Conservation (phyloP, 2,888 invertebrate species). For the Amblyjoppa fuscipennis region DNA sequence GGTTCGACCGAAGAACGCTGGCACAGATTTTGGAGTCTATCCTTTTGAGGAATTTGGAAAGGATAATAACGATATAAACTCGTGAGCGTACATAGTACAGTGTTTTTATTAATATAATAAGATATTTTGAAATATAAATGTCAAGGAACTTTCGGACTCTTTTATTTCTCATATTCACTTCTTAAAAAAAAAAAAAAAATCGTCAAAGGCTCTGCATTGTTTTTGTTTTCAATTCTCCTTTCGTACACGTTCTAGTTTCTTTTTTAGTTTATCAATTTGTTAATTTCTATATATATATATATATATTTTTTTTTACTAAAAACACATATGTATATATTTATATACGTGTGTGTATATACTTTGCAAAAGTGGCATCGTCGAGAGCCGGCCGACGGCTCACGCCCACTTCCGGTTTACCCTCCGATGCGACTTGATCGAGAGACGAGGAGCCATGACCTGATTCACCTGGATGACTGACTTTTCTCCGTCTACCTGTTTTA, state of each 20-base stretch:
- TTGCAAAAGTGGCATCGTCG: slow-evolving; percentile 59
- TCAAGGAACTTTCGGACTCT: slow-evolving; percentile 83
- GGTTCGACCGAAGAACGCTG: neutral
- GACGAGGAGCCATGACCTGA: slow-evolving; percentile 58
- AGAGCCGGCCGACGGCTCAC: slow-evolving; percentile 62
- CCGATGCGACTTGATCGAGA: slow-evolving; percentile 61
- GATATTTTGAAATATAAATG: slow-evolving; percentile 82
- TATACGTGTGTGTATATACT: slow-evolving; percentile 29
- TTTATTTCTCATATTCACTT: slow-evolving; percentile 69
- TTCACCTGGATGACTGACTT: slow-evolving; percentile 55
- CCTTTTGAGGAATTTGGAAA: neutral
- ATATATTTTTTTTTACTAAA: slow-evolving; percentile 22
- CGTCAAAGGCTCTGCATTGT: slow-evolving; percentile 41
- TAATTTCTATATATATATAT: neutral
- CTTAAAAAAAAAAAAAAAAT: slow-evolving; percentile 77
- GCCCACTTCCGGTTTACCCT: slow-evolving; percentile 62
- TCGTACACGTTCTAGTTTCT: neutral
- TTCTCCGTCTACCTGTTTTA: slow-evolving; percentile 2
- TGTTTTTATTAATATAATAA: slow-evolving; percentile 82
- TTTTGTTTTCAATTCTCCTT: slow-evolving; percentile 26
- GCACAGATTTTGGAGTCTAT: neutral
- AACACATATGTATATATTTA: slow-evolving; percentile 17
- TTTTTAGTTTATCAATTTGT: neutral
- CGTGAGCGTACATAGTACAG: slow-evolving; percentile 76
- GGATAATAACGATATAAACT: slow-evolving; percentile 32